phyloP scores from a whole-genome alignment of 1,140 invertebrate species.

The Samia ricini region DNA sequence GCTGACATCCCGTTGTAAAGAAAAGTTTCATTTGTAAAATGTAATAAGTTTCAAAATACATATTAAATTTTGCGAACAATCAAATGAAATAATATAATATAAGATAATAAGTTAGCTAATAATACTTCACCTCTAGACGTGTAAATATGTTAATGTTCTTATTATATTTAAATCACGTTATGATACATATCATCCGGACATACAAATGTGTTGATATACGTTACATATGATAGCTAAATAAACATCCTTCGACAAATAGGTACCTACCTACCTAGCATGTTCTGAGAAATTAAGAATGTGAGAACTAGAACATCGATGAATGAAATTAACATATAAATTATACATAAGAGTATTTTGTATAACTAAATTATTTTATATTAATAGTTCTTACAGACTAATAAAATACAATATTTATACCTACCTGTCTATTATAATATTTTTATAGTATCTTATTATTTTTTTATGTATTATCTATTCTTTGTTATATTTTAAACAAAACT shows the following conservation, averaged over 20 bases:
- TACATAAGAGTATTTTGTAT: neutral
- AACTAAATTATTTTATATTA: neutral
- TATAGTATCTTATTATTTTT: neutral
- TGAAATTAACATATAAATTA: neutral
- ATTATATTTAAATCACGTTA: neutral
- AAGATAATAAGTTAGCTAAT: neutral
- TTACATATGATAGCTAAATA: neutral
- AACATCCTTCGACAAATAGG: constrained; percentile 5
- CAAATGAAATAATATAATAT: too few species aligned
- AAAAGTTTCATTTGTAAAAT: too few species aligned
- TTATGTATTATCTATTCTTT: neutral
- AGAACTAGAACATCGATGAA: constrained; percentile 4
- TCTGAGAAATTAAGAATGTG: constrained; percentile 1
- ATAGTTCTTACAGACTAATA: neutral
- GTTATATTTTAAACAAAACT: too few species aligned
- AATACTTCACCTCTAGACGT: neutral
- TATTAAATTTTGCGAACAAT: too few species aligned
- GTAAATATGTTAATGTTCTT: neutral
- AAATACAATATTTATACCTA: too few species aligned
- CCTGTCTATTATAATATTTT: neutral
- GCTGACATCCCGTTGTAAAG: too few species aligned
- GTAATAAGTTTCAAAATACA: too few species aligned
- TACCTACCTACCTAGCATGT: too few species aligned
- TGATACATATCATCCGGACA: neutral
- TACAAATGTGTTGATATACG: neutral